Evolutionary conservation across 92 coral and sea anemone species (phyloP), one percentile per base, ranked within the genome.

Genomic region (Desmophyllum pertusum): DNA sequence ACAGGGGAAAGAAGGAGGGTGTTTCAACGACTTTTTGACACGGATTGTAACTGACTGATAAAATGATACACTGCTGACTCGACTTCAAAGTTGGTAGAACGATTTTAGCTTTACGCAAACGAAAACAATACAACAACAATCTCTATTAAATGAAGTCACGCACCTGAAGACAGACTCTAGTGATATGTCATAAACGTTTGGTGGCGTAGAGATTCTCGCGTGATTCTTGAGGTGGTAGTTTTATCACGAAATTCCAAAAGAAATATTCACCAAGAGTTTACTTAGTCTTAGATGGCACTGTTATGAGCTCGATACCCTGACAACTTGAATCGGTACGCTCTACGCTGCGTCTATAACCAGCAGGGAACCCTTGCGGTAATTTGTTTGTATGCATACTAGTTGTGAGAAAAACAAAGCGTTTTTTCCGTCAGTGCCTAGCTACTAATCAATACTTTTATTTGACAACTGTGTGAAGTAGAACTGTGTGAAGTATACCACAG

Each of bases 351-450:
- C 55, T 50, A 13, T 50, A 13, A 50, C 29, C 73, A 67, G 45
- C 73, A 37, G 73, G 73, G n/a, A 30, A 17, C 73, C 29, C 13
- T 3, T 67, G 35, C 19, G 41, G 17, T 36, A 5, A 10, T 36
- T 67, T 67, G 73, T 67, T 67, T 67, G 45, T 67, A 19, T 67
- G 45, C 73, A 67, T 17, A 67, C n/a, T n/a, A n/a, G n/a, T 38
- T 67, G 14, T 67, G 42, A 17, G 43, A 37, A 35, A 67, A 67
- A 67, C 73, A 67, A 67, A 67, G 73, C 73, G 13, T 0, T 17
- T 67, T 43, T 67, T 36, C n/a, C n/a, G 27, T 17, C 45, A 67
- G 46, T 67, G 73, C 42, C 42, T 6, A 19, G 45, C n/a, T 37
- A 23, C 43, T 38, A 5, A 37, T n/a, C 55, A 50, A 50, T 15